phyloP scores from a whole-genome alignment of 1,140 invertebrate species.

The Lepidostoma basale region DNA sequence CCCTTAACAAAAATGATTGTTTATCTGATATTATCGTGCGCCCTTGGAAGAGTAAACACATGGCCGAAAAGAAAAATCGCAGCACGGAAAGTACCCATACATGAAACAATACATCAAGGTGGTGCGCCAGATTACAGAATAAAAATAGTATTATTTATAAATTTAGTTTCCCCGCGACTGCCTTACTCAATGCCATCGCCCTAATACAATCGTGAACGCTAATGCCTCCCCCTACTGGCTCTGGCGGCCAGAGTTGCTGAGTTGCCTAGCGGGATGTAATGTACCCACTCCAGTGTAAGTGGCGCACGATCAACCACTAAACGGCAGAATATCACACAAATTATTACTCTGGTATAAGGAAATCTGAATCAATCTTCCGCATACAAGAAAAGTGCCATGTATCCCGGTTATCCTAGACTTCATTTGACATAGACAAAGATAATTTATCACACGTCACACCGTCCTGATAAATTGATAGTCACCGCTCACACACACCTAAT shows the following conservation, averaged over 20 bases:
- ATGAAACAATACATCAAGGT: not conserved
- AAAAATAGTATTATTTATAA: not conserved
- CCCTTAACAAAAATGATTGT: not conserved
- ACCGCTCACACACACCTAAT: not conserved
- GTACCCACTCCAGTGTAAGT: too few species aligned
- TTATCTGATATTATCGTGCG: constrained; percentile 3
- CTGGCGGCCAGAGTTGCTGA: too few species aligned
- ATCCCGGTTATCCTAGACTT: not conserved
- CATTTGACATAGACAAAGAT: not conserved
- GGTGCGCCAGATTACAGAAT: not conserved
- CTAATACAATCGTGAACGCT: not conserved
- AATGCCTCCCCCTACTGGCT: too few species aligned
- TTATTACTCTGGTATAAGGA: not conserved
- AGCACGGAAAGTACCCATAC: constrained; percentile 3
- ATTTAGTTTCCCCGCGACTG: not conserved
- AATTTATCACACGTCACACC: not conserved
- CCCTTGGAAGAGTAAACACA: not conserved
- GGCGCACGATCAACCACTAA: too few species aligned
- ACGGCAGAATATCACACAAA: too few species aligned
- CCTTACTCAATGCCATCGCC: not conserved
- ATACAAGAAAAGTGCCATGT: constrained; percentile 5
- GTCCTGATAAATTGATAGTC: too few species aligned
- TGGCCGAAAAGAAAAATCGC: not conserved
- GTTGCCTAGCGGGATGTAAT: not conserved
- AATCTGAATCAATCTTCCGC: not conserved